Evolutionary conservation across 2,113 vertebrate species (phyloP), one percentile per base, ranked within the genome.

Genomic region (Marcusenius ussheri): DNA sequence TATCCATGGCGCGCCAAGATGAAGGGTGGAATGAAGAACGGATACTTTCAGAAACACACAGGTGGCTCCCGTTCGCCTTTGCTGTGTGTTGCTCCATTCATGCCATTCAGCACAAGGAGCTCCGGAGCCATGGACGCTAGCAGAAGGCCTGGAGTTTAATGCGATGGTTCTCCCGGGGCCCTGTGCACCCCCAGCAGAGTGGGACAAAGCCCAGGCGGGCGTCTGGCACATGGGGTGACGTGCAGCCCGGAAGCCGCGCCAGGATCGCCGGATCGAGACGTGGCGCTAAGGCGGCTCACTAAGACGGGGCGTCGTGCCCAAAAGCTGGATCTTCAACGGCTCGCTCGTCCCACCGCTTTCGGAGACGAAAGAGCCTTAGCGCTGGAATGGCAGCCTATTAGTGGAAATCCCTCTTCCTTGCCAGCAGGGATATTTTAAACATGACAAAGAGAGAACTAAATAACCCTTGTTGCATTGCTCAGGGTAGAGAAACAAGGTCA

Each of bases 221-320:
- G 93, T 89, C 93, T 91, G 90, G 91, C 91, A 91, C 91, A 91
- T 91, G 91, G 92, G 92, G 93, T 27, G 62, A 70, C n/a, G 0
- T 70, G n/a, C n/a, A 31, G 62, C n/a, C 62, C 62, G 1, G 31
- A 77, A 39, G 15, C 31, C 15, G 70, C 0, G 31, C 31, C 70
- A 15, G 70, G 31, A 77, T 39, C 5, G 39, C 46, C 45, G 21
- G 83, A 27, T 46, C 3, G 83, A 45, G 39, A 84, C 45, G 42
- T 10, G 42, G 9, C 10, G 2, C 83, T 45, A 84, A 77, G 70
- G 35, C 70, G 15, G 8, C 19, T 47, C 94, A 92, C 94, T 94
- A 93, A 93, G 93, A 92, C 92, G 92, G 49, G 93, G 93, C 91
- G 92, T 91, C 93, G 91, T 94, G 93, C 90, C 91, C 92, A 92